These are phyloP conservation scores for Microplitis deprimator DNA, from an alignment of 2,888 invertebrate species.

Conservation along the genomic window DNA sequence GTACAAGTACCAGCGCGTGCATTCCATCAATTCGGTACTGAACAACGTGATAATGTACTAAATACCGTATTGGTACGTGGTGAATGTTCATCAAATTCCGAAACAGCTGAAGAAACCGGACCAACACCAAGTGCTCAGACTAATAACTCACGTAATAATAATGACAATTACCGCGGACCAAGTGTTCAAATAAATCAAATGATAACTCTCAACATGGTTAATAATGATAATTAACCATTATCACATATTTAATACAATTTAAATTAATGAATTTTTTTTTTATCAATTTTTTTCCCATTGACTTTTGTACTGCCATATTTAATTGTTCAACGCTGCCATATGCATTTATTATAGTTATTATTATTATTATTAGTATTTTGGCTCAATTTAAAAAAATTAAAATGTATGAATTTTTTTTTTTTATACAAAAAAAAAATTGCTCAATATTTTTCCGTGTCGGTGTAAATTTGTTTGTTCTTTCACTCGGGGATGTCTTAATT, in stretches of 20 bases:
- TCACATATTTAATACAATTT: not conserved
- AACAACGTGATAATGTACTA: constrained; percentile 57
- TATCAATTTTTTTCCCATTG: not conserved
- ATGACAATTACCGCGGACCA: constrained; percentile 46
- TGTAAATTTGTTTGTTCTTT: not conserved
- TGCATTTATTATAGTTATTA: not conserved
- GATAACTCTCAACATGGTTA: constrained; percentile 47
- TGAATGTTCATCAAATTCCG: constrained; percentile 47
- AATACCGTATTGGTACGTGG: constrained; percentile 52
- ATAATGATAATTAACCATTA: constrained; percentile 26
- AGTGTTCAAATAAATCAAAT: constrained; percentile 51
- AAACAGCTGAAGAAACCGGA: constrained; percentile 34
- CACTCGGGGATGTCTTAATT: not conserved
- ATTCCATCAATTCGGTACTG: constrained; percentile 53
- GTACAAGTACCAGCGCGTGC: constrained; percentile 53
- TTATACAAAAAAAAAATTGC: not conserved
- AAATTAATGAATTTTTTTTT: not conserved
- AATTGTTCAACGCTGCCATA: not conserved
- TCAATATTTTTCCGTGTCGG: not conserved
- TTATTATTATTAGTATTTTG: not conserved
- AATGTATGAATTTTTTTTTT: no score
- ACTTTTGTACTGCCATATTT: not conserved
- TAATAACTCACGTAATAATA: constrained; percentile 38
- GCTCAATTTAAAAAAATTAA: not conserved
- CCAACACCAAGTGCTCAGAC: constrained; percentile 34